A percentile compares a stretch with the other conserved stretches of the same genome.
phyloP scores from a whole-genome alignment of 2,113 vertebrate genomes.

The Spea bombifrons region DNA sequence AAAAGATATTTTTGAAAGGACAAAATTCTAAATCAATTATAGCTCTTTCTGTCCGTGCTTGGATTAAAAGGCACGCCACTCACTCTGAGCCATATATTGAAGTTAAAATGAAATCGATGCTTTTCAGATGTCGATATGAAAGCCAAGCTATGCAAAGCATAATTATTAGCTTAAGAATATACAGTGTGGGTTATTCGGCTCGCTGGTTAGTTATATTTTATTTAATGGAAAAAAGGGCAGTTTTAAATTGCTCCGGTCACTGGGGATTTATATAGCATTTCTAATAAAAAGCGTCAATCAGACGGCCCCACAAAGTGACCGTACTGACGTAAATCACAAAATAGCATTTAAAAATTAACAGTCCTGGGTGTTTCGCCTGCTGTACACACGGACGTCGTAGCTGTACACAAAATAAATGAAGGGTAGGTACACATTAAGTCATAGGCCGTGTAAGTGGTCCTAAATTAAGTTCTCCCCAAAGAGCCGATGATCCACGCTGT shows the following conservation, averaged over 20 bases:
- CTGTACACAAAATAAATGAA: too few relatives aligned
- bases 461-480: too few relatives aligned
- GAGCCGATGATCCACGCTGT: too few relatives aligned
- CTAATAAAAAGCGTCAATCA: conserved; percentile 8
- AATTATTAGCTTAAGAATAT: conserved; percentile 15
- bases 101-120: conserved; percentile 6
- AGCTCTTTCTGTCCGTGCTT: not conserved
- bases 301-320: not conserved
- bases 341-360: too few relatives aligned
- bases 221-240: not conserved
- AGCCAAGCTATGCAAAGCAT: conserved; percentile 13
- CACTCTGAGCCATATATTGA: not conserved
- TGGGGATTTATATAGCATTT: not conserved
- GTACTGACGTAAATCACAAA: not conserved
- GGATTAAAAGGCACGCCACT: not conserved
- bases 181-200: conserved; percentile 13
- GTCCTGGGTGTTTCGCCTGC: too few relatives aligned
- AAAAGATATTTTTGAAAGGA: not conserved
- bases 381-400: too few relatives aligned
- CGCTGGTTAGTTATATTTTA: conserved; percentile 17
- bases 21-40: conserved; percentile 11
- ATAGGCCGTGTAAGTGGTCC: too few relatives aligned
- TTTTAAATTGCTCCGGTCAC: not conserved
- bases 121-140: conserved; percentile 9
- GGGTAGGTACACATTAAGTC: too few relatives aligned